Conservation (phyloP, 2,113 vertebrate genomes). For the Chloropsis hardwickii region DNA sequence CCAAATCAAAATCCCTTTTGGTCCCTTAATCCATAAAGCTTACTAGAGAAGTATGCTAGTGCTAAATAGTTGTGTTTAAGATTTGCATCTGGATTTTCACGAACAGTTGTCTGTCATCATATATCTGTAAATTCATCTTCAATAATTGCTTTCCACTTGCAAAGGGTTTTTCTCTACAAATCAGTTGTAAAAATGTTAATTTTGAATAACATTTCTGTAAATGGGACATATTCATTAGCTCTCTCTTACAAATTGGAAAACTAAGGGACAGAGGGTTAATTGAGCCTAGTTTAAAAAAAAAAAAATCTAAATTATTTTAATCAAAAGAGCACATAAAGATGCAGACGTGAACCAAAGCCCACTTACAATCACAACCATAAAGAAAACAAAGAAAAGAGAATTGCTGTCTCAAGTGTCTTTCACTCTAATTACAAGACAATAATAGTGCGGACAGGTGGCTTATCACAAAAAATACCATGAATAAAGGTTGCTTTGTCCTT, state of each 20-base stretch:
- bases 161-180: neutral
- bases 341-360: neutral
- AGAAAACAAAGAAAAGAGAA: neutral
- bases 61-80: neutral
- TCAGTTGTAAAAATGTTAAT: neutral
- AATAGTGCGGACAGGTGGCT: neutral
- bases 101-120: neutral
- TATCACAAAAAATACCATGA: neutral
- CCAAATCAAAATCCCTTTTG: conserved; percentile 7
- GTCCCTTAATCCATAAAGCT: conserved; percentile 5
- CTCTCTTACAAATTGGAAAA: neutral
- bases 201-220: neutral
- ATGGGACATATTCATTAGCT: neutral
- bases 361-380: neutral
- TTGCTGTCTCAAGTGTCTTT: neutral
- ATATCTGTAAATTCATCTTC: neutral
- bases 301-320: neutral
- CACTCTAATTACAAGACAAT: neutral
- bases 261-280: neutral
- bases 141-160: neutral
- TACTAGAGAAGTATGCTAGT: neutral
- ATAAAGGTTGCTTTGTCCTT: neutral
- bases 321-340: neutral
- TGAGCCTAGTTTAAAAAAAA: neutral
- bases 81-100: conserved; percentile 3